Evolutionary conservation across 2,797 vertebrate genomes (phyloP), one percentile per base, ranked within the genome.

Genomic region (Eulemur mongoz): DNA sequence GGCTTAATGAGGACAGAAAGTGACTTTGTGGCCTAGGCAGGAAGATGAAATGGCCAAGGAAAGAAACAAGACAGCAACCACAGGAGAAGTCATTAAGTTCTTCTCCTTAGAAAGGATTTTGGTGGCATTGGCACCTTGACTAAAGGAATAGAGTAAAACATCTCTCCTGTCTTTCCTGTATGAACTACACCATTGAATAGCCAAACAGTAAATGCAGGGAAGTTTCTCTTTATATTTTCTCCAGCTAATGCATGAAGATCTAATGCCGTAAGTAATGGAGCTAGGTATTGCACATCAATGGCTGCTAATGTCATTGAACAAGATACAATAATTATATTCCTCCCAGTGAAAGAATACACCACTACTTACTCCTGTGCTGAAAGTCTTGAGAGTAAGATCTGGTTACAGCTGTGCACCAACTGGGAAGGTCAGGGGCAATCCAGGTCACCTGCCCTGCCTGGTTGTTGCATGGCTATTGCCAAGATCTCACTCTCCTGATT

Each of bases 371-470:
- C 50, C 50, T 27, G n/a, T 38, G 76, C 50, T 79, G 12, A n/a
- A 22, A 54, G 50, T 38, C n/a, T 52, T 35, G 50, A 15, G n/a
- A 54, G n/a, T 35, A 54, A 54, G 76, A 25, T 54, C n/a, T 79
- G 76, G n/a, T 15, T 10, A 79, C 7, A 9, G 22, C n/a, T 15
- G 7, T 5, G 7, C 7, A 5, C 23, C 20, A 14, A 14, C 12
- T 38, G 40, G 25, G 48, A 27, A 15, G 7, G 43, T 35, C 22
- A 7, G 13, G 23, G 3, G 30, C 0, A 1, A 5, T 14, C 14
- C 18, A 82, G 45, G 38, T 75, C 69, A 32, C 48, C 17, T 75
- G 32, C 27, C 48, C 17, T 75, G 32, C n/a, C 52, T 78, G 40
- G 50, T 59, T 78, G 27, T 50, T 22, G 11, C 38, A 22, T 2